These are phyloP conservation scores for Acropora yongei DNA, from an alignment of 64 coral and sea anemone genomes.

Conservation along the genomic window DNA sequence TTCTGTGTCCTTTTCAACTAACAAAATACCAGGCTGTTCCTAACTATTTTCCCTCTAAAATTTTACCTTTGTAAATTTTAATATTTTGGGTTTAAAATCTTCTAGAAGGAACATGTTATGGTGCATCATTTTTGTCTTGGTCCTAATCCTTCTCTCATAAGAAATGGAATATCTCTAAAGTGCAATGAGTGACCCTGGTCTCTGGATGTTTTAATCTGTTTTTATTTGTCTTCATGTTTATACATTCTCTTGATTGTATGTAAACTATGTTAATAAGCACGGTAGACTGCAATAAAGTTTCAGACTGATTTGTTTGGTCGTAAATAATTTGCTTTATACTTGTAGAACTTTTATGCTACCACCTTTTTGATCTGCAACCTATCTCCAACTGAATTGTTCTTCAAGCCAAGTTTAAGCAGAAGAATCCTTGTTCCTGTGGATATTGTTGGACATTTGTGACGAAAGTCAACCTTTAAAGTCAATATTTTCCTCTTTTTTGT, in stretches of 20 bases:
- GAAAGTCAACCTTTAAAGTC: neutral
- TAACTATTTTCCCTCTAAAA: no score
- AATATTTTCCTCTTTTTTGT: neutral
- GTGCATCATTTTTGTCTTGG: neutral
- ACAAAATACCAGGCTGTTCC: no score
- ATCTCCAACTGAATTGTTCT: neutral
- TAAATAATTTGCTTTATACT: neutral
- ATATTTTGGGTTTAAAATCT: no score
- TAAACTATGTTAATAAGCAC: neutral
- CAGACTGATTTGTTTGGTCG: neutral
- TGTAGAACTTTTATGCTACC: no score
- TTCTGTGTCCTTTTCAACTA: no score
- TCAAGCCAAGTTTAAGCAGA: neutral
- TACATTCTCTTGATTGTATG: neutral
- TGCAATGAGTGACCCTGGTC: no score
- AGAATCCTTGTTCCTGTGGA: neutral
- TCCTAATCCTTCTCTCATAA: neutral
- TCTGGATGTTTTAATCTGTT: neutral
- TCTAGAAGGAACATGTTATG: neutral
- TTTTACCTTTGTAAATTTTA: no score
- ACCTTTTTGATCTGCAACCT: no score
- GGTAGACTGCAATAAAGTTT: constrained; percentile 20
- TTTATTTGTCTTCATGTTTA: neutral
- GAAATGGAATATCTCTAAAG: no score
- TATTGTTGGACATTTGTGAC: neutral